Percentiles rank a stretch among this genome's conserved stretches.
Conservation (phyloP, 2,113 vertebrate species). For the Tonatia bakeri region DNA sequence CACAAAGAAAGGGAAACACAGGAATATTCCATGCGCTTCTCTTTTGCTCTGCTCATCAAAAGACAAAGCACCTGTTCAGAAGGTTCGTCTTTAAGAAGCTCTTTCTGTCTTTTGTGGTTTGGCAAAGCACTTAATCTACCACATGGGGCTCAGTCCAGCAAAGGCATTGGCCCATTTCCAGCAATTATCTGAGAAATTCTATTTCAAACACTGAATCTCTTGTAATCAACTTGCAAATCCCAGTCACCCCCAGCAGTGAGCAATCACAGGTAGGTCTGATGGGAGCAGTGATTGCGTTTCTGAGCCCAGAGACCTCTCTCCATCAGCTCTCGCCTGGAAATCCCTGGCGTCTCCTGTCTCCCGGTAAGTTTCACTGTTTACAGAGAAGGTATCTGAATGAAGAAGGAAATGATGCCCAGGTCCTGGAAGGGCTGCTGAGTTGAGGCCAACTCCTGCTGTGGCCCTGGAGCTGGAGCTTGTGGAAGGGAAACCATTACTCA, state of each 20-base stretch:
- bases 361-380: constrained; percentile 37
- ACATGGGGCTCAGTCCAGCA: constrained; percentile 46
- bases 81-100: constrained; percentile 31
- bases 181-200: constrained; percentile 68
- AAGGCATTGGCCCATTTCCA: constrained; percentile 56
- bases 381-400: constrained; percentile 29
- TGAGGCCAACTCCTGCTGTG: background rate
- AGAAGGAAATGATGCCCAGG: background rate
- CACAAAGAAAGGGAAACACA: constrained; percentile 31
- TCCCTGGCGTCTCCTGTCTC: background rate
- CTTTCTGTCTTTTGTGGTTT: background rate
- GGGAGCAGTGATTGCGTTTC: background rate
- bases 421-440: background rate
- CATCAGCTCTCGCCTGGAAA: constrained; percentile 5
- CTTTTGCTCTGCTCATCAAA: background rate
- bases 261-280: background rate
- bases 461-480: background rate
- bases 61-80: background rate
- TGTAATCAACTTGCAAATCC: constrained; percentile 66
- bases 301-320: background rate
- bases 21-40: background rate
- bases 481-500: background rate
- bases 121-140: constrained; percentile 40
- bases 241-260: constrained; percentile 44
- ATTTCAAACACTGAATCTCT: constrained; percentile 59